Conservation (phyloP, 1,140 invertebrate genomes). For the Apocrypta bakeri region DNA sequence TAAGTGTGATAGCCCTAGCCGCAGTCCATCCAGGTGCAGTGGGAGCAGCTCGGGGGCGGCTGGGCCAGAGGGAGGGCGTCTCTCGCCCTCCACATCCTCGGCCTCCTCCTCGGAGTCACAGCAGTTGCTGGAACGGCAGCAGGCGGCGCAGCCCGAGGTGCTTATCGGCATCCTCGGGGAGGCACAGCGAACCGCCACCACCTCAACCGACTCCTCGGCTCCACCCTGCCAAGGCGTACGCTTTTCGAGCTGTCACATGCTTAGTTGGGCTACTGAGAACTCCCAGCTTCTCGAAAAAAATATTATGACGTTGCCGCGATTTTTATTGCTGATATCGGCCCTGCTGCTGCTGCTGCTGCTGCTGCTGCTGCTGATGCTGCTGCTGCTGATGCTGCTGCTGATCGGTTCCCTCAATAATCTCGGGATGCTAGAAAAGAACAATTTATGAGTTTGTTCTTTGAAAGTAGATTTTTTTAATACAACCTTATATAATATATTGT, state of each 20-base stretch:
- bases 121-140: slow-evolving; percentile 35
- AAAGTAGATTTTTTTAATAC: too few species aligned
- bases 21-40: slow-evolving; percentile 71
- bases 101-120: slow-evolving; percentile 68
- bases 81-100: slow-evolving; percentile 72
- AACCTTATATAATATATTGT: too few species aligned
- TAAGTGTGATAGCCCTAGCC: slow-evolving; percentile 60
- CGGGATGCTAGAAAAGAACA: not conserved
- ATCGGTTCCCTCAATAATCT: not conserved
- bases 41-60: slow-evolving; percentile 52
- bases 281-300: too few species aligned
- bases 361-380: not conserved
- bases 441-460: not conserved
- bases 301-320: too few species aligned
- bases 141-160: slow-evolving; percentile 56
- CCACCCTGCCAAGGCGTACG: not conserved
- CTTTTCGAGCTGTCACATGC: not conserved
- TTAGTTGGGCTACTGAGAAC: too few species aligned
- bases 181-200: not conserved
- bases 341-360: not conserved
- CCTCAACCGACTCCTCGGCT: not conserved
- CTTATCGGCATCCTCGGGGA: slow-evolving; percentile 22
- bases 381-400: too few species aligned
- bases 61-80: slow-evolving; percentile 43
- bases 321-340: too few species aligned